Conservation (phyloP, 2,797 vertebrate genomes). For the Ficedula albicollis region DNA sequence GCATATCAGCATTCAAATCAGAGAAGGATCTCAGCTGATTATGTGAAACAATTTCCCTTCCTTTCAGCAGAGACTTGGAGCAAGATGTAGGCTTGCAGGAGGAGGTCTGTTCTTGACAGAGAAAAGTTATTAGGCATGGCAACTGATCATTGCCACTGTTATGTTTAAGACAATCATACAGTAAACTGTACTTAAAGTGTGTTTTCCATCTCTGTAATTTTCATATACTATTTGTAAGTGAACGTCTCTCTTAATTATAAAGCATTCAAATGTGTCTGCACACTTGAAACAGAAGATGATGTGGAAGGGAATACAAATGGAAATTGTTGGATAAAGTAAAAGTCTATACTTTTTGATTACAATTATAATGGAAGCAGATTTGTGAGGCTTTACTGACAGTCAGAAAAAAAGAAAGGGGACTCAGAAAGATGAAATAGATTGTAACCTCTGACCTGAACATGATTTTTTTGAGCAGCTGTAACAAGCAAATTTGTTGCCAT, state of each 20-base stretch:
- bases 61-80: neutral
- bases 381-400: neutral
- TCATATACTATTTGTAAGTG: constrained; percentile 2
- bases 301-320: neutral
- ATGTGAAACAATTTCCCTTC: neutral
- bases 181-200: neutral
- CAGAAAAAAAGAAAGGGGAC: neutral
- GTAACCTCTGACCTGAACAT: neutral
- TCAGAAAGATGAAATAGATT: neutral
- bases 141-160: neutral
- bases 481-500: neutral
- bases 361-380: neutral
- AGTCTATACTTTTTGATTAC: neutral
- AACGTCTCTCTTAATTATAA: neutral
- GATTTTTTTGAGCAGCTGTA: neutral
- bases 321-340: neutral
- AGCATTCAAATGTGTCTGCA: neutral
- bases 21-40: neutral
- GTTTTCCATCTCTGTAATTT: neutral
- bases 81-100: neutral
- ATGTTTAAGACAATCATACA: neutral
- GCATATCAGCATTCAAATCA: neutral
- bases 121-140: neutral
- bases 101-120: neutral
- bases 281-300: neutral